Evolutionary conservation across 2,888 invertebrate species (phyloP).

Genomic region (Platypus cylindrus): DNA sequence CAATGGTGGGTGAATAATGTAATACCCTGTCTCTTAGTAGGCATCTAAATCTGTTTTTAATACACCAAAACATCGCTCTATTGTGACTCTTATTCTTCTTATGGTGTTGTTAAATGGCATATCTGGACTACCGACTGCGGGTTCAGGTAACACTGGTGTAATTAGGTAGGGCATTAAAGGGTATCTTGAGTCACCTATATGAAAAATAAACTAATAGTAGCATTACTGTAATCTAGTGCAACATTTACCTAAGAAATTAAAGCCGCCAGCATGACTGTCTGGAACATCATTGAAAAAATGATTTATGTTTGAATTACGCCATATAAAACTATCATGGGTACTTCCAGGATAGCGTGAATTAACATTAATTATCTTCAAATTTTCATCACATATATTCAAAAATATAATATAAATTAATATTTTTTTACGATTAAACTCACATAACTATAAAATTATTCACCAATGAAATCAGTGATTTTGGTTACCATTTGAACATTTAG

Average conservation of each 20-base stretch:
- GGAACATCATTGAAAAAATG: slow-evolving; percentile 3
- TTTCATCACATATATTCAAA: slow-evolving; percentile 6
- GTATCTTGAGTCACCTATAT: slow-evolving; percentile 10
- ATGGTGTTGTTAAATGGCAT: slow-evolving; percentile 7
- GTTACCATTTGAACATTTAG: slow-evolving; percentile 13
- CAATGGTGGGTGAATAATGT: slow-evolving; percentile 11
- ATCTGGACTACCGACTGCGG: slow-evolving; percentile 8
- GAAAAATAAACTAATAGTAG: slow-evolving; percentile 1
- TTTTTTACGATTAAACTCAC: background rate
- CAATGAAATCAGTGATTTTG: background rate
- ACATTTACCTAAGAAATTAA: slow-evolving; percentile 6
- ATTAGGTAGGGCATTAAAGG: slow-evolving; percentile 11
- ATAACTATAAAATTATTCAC: background rate
- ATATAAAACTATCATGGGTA: slow-evolving; percentile 7
- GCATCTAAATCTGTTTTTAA: slow-evolving; percentile 14
- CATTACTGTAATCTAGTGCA: background rate
- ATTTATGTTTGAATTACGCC: slow-evolving; percentile 4
- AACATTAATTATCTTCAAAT: slow-evolving; percentile 2
- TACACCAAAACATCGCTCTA: slow-evolving; percentile 14
- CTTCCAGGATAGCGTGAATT: slow-evolving; percentile 5
- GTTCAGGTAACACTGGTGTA: slow-evolving; percentile 6
- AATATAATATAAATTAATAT: too few relatives aligned
- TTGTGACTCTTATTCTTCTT: slow-evolving; percentile 7
- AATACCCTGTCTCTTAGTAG: slow-evolving; percentile 12
- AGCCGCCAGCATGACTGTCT: background rate